Percentiles rank a stretch among this genome's conserved stretches.
Evolutionary conservation across 2,888 invertebrate genomes (phyloP).

Genomic region (Cybosia mesomella): DNA sequence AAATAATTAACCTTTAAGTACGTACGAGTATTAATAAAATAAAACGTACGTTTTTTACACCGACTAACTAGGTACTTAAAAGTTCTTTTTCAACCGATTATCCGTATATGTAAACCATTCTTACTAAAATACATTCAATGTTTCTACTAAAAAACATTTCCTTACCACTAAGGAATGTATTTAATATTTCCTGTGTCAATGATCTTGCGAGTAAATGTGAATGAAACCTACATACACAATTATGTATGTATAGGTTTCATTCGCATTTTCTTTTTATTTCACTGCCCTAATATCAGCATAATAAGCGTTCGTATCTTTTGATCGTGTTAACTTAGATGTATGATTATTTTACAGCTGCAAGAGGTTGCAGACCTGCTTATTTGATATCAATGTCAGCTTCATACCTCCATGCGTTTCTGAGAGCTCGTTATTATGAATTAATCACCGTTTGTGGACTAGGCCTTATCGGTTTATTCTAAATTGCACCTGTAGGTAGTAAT

Average conservation of each 20-base stretch:
- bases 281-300: too few relatives aligned
- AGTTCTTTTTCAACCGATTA: slow-evolving; percentile 17
- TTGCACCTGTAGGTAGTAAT: too few relatives aligned
- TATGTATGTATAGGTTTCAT: too few relatives aligned
- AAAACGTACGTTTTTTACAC: not conserved
- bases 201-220: slow-evolving; percentile 14
- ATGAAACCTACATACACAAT: not conserved
- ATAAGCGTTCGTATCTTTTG: too few relatives aligned
- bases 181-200: slow-evolving; percentile 16
- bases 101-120: slow-evolving; percentile 18
- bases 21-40: too few relatives aligned
- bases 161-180: slow-evolving; percentile 10
- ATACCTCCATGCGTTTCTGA: too few relatives aligned
- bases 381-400: not conserved
- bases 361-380: not conserved
- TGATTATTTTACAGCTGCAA: not conserved
- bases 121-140: slow-evolving; percentile 26
- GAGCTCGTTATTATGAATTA: too few relatives aligned
- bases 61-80: not conserved
- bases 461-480: too few relatives aligned
- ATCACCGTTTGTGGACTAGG: too few relatives aligned
- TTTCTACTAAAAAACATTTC: slow-evolving; percentile 32
- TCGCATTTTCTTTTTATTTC: too few relatives aligned
- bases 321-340: too few relatives aligned
- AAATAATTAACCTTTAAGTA: too few relatives aligned